Percentiles rank a stretch among this genome's conserved stretches.
Conservation (phyloP, 2,888 invertebrate genomes). For the Punctoribates punctum region DNA sequence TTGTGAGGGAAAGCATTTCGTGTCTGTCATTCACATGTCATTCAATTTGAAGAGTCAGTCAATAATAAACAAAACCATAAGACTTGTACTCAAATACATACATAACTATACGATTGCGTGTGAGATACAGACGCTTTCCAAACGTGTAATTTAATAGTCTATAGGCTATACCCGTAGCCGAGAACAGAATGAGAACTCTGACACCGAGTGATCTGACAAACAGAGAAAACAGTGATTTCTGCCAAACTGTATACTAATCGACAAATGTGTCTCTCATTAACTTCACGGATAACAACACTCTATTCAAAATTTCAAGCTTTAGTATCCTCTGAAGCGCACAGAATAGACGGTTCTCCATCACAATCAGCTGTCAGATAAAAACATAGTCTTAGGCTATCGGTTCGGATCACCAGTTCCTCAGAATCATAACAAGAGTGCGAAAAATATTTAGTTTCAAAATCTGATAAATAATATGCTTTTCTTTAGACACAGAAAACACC, state of each 20-base stretch:
- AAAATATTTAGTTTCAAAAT: neutral
- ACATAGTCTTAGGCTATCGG: neutral
- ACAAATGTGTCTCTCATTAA: conserved; percentile 38
- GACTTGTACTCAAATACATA: conserved; percentile 3
- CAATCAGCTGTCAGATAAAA: neutral
- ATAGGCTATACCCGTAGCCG: neutral
- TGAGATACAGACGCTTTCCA: conserved; percentile 12
- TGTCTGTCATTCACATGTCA: conserved; percentile 37
- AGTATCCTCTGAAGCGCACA: neutral
- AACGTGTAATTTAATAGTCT: conserved; percentile 31
- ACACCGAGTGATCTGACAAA: neutral
- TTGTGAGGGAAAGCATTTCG: conserved; percentile 4
- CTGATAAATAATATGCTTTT: neutral
- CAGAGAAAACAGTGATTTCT: neutral
- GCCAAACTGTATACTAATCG: conserved; percentile 12
- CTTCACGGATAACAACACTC: conserved; percentile 22
- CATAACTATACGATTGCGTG: conserved; percentile 22
- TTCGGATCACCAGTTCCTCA: conserved; percentile 2
- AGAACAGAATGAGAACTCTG: neutral
- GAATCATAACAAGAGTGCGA: conserved; percentile 2
- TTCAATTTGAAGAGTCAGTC: conserved; percentile 24
- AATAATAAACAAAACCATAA: conserved; percentile 17
- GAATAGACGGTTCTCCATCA: neutral
- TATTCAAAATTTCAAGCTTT: neutral
- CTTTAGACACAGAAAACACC: too few species aligned